Evolutionary conservation across 2,888 invertebrate species (phyloP).

Genomic region (Bimastos eiseni): DNA sequence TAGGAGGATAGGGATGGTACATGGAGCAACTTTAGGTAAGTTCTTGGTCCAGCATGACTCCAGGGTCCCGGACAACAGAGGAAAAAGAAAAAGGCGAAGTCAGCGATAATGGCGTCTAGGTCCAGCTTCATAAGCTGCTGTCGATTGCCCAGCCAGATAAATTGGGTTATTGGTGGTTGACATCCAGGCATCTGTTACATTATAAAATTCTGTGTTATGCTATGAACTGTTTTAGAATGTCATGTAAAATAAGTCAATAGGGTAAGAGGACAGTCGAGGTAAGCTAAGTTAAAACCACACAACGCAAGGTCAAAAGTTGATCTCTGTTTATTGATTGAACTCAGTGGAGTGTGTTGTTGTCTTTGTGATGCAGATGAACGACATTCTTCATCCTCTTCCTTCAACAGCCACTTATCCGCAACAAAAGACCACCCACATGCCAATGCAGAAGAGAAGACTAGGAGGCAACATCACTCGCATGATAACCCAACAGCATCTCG

Average conservation of each 20-base stretch:
- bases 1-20: background rate
- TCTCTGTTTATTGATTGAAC: background rate
- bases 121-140: too few species aligned
- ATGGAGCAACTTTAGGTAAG: too few species aligned
- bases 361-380: background rate
- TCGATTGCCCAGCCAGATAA: too few species aligned
- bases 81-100: too few species aligned
- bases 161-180: too few species aligned
- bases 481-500: background rate
- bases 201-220: too few species aligned
- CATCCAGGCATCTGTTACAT: too few species aligned
- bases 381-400: background rate
- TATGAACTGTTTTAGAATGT: too few species aligned
- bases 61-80: too few species aligned
- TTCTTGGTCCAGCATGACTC: too few species aligned
- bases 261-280: background rate
- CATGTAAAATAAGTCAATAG: too few species aligned
- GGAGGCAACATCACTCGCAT: background rate
- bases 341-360: background rate
- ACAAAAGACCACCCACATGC: background rate
- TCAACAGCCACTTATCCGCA: constrained; percentile 4
- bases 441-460: background rate
- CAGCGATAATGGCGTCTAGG: too few species aligned
- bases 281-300: background rate
- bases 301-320: background rate